Percentiles rank a stretch among this genome's conserved stretches.
Conservation (phyloP, 2,888 invertebrate genomes). For the Allophyes oxyacanthae region DNA sequence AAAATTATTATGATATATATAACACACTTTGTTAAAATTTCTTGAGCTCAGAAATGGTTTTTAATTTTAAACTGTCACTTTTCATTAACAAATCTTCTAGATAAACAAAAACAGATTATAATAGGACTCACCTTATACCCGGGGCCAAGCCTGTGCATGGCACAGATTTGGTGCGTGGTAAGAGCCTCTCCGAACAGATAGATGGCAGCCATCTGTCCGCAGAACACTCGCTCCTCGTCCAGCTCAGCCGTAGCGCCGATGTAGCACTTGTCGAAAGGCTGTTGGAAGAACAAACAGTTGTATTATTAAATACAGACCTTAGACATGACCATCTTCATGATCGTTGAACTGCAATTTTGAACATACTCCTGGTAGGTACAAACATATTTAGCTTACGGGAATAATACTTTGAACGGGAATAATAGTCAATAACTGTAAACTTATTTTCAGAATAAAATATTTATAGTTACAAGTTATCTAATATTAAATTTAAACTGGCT, state of each 20-base stretch:
- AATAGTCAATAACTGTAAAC: no score
- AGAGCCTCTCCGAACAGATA: conserved; percentile 99
- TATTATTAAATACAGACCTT: background rate
- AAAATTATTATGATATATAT: conserved; percentile 48
- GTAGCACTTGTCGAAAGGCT: conserved; percentile 99
- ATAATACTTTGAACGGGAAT: no score
- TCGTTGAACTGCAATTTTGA: no score
- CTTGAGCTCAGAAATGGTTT: background rate
- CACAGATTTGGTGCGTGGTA: conserved; percentile 99
- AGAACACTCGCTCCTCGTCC: conserved; percentile 99
- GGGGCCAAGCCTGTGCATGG: conserved; percentile 99
- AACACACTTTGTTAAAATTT: conserved; percentile 11
- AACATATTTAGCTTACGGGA: no score
- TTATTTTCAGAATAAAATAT: no score
- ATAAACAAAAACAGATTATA: background rate
- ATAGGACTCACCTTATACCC: conserved; percentile 96
- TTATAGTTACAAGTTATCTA: conserved; percentile 24
- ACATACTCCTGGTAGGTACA: no score
- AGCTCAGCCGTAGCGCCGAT: conserved; percentile 99
- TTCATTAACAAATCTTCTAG: background rate
- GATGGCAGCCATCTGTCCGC: conserved; percentile 99
- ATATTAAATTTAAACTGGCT: conserved; percentile 8
- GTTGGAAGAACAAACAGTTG: conserved; percentile 56
- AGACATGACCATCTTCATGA: no score
- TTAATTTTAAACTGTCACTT: background rate